Base-by-base conservation (phyloP, 2,888 invertebrate species). In the Clivina fossor region DNA sequence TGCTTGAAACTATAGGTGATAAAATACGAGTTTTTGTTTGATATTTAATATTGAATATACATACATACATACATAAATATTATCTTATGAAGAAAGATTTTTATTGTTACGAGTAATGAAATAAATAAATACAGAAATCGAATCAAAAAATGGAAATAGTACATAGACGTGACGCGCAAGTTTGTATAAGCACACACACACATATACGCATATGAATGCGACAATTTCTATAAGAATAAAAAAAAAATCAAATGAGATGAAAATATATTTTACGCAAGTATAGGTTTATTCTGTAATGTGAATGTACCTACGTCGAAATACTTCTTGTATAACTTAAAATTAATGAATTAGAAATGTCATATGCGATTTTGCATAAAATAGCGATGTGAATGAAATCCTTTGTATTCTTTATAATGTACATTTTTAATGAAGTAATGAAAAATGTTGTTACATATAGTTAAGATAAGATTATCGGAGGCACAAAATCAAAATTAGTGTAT, bases 401-500 rank as follows among this genome's bases (percentile, higher is more conserved):
- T 44, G 32, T 44, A 44, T 44, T 32, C 32, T 32, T 11, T 32
- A 44, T 44, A 44, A 32, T 44, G 48, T 48, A 37, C 55, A 47
- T 37, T 47, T 55, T 32, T 43, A 40, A 56, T 49, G 28, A 40
- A 38, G 37, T 15, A 50, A 49, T 18, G 44, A 50, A 53, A 35
- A 37, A 50, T 55, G 49, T 58, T 55, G 43, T 54, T 35, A 56
- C 18, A 38, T 54, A 35, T n/a, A 22, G 37, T 44, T 33, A 54
- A 43, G 13, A 15, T 43, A 43, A 43, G 43, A 28, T 54, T 54
- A 67, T 68, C 68, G 70, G 69, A 69, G 69, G 70, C 70, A 70
- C 70, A 70, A 69, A 70, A 70, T 70, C 70, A 70, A 70, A 70
- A 70, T 70, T 70, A 70, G 69, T 59, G 61, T 60, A 62, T 68